These are phyloP conservation scores for Gopherus flavomarginatus DNA, from an alignment of 2,113 vertebrate genomes.

Conservation along the genomic window DNA sequence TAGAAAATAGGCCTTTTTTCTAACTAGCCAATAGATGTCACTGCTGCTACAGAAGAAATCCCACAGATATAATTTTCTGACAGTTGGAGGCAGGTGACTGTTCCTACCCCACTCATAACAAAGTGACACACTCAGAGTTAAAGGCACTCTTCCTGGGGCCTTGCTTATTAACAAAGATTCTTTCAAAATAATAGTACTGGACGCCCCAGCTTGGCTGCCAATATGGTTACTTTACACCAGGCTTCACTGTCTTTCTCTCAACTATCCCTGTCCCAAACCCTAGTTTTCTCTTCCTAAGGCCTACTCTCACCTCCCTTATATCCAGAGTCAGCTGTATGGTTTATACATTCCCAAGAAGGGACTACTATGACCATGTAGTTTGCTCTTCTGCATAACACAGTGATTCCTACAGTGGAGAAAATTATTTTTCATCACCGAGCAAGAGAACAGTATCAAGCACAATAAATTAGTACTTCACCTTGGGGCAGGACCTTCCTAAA, in stretches of 20 bases:
- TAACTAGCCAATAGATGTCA: slow-evolving; percentile 15
- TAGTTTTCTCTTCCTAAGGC: neutral
- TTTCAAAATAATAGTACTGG: neutral
- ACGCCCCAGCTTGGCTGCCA: neutral
- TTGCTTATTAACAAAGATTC: neutral
- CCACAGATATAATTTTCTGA: fast-evolving
- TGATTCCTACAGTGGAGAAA: neutral
- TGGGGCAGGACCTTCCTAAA: neutral
- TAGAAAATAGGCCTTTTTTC: neutral
- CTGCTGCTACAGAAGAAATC: fast-evolving
- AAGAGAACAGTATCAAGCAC: neutral
- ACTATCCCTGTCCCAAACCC: neutral
- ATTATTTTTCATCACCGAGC: neutral
- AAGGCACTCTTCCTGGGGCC: neutral
- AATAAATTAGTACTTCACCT: neutral
- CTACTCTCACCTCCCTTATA: neutral
- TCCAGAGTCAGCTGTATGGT: neutral
- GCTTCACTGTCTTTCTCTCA: neutral
- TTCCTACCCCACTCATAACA: neutral
- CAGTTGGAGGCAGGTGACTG: fast-evolving
- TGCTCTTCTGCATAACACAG: neutral
- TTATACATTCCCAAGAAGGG: neutral
- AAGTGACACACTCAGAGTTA: neutral
- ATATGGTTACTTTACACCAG: neutral
- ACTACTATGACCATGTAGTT: neutral